Evolutionary conservation across 1,140 invertebrate species (phyloP).

Genomic region (Zaprionus davidi): DNA sequence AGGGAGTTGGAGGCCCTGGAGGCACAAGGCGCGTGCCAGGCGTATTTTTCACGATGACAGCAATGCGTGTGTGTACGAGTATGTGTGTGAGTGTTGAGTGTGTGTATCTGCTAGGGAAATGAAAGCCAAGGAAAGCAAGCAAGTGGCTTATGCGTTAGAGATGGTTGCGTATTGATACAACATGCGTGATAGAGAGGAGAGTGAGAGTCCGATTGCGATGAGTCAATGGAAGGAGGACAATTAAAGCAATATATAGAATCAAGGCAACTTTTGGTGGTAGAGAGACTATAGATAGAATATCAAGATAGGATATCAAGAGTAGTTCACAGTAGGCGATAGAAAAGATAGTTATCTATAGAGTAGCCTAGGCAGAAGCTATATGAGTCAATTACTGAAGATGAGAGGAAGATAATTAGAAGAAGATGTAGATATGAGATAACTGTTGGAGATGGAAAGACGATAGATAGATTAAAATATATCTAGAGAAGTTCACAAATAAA

Average conservation of each 20-base stretch:
- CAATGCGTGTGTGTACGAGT: slow-evolving; percentile 4
- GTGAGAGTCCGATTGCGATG: not conserved
- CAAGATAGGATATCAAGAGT: too few species aligned
- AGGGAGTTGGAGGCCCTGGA: slow-evolving; percentile 31
- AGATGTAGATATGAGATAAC: too few species aligned
- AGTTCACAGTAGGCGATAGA: too few species aligned
- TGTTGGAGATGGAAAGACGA: too few species aligned
- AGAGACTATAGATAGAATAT: not conserved
- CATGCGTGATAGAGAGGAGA: not conserved
- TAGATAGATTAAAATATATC: too few species aligned
- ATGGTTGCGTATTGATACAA: not conserved
- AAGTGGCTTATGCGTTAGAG: slow-evolving; percentile 5
- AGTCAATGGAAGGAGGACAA: not conserved
- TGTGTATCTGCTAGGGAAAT: slow-evolving; percentile 14
- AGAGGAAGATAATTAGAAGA: too few species aligned
- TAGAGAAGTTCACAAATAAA: too few species aligned
- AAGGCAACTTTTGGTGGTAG: not conserved
- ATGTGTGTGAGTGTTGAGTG: slow-evolving; percentile 1
- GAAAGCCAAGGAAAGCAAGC: not conserved
- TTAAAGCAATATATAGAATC: not conserved
- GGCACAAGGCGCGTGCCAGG: slow-evolving; percentile 57
- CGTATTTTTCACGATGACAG: slow-evolving; percentile 33
- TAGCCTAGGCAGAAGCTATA: too few species aligned
- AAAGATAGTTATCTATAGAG: too few species aligned
- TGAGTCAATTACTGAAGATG: too few species aligned